Percentiles rank a stretch among this genome's conserved stretches.
These are phyloP conservation scores for Steromphala cineraria DNA, from an alignment of 2,888 invertebrate genomes.

Conservation along the genomic window DNA sequence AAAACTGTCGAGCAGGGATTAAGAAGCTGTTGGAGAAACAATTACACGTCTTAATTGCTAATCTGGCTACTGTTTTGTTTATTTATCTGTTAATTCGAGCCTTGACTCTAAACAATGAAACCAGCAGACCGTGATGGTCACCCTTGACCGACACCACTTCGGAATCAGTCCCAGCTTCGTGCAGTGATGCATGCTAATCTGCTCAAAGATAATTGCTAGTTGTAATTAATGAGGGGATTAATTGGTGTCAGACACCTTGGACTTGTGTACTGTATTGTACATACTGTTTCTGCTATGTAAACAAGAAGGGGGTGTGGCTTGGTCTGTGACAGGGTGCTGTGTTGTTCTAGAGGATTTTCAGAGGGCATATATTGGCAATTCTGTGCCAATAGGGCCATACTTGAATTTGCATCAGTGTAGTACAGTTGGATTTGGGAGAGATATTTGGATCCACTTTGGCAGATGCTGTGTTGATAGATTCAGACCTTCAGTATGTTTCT, in stretches of 20 bases:
- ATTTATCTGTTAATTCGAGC: neutral
- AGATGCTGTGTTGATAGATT: no score
- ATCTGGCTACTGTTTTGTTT: constrained; percentile 5
- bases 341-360: no score
- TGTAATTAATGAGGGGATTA: neutral
- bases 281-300: no score
- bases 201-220: neutral
- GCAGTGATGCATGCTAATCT: neutral
- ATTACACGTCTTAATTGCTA: neutral
- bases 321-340: no score
- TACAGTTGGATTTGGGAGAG: no score
- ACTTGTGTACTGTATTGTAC: no score
- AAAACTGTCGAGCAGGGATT: neutral
- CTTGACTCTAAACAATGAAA: neutral
- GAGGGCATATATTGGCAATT: no score
- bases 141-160: neutral
- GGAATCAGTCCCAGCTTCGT: neutral
- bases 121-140: neutral
- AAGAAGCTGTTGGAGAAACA: neutral
- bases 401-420: no score
- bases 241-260: neutral
- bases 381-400: no score
- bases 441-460: no score
- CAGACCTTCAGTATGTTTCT: neutral
- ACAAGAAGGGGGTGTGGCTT: no score